Evolutionary conservation across 1,140 invertebrate species (phyloP).

Genomic region (Pararge aegeria): DNA sequence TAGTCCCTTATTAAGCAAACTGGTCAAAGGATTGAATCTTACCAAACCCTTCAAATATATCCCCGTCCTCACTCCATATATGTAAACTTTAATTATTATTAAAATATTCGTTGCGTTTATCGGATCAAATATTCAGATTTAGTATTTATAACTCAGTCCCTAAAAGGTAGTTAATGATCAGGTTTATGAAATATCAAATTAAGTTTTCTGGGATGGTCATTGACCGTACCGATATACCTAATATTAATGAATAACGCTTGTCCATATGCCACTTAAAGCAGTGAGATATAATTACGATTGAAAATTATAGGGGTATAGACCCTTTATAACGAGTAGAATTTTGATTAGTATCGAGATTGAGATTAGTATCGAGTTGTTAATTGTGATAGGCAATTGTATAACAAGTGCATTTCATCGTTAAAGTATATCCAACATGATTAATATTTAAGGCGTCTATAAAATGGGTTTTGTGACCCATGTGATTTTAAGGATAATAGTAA

Average conservation of each 20-base stretch:
- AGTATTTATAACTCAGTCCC: constrained; percentile 48
- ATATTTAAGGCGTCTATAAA: too few relatives aligned
- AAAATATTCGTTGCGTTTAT: constrained; percentile 40
- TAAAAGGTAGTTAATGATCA: constrained; percentile 60
- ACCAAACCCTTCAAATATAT: constrained; percentile 15
- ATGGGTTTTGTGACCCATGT: too few relatives aligned
- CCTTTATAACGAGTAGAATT: too few relatives aligned
- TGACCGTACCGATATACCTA: constrained; percentile 30
- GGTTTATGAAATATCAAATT: constrained; percentile 58
- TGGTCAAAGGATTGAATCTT: constrained; percentile 7
- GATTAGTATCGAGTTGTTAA: too few relatives aligned
- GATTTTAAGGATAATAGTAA: too few relatives aligned
- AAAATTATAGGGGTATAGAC: too few relatives aligned
- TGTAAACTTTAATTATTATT: constrained; percentile 42
- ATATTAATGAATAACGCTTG: neutral
- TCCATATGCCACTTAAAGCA: too few relatives aligned
- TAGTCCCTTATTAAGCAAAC: neutral
- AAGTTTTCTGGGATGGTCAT: constrained; percentile 39
- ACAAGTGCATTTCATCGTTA: too few relatives aligned
- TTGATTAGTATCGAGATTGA: too few relatives aligned
- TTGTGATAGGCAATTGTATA: too few relatives aligned
- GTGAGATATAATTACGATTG: too few relatives aligned
- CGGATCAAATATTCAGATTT: constrained; percentile 40
- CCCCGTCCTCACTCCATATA: constrained; percentile 30
- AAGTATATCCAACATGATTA: too few relatives aligned